Evolutionary conservation across 1,140 invertebrate genomes (phyloP), one percentile per base, ranked within the genome.

Genomic region (Drosophila nigromelanica): DNA sequence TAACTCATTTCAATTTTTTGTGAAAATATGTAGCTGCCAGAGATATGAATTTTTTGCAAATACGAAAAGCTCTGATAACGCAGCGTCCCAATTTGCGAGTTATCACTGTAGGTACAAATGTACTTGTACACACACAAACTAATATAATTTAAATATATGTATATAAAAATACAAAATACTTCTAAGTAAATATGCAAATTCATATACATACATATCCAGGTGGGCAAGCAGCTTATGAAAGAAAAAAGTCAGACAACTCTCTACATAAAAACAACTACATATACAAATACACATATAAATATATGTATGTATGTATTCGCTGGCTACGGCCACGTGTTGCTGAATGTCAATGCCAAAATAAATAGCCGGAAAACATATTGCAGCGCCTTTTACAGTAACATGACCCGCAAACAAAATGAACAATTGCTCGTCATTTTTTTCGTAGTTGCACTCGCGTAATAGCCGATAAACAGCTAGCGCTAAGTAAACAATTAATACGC

Each of bases 311-410:
- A 12, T 40, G 27, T 30, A 21, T 47, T 30, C 8, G 14, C 5
- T 24, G 8, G 21, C n/a, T 11, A 11, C 5, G 11, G 10, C 37
- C 21, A 47, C 14, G 27, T 45, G 40, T 67, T 51, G 63, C 7
- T 48, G 24, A 67, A 67, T 59, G 45, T 59, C 63, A 58, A 48
- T 39, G 62, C 40, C 63, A n/a, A 58, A 15, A 15, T 21, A 35
- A 45, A 50, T 33, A n/a, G 40, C 42, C 40, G 56, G 27, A 21
- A 24, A 10, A 21, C n/a, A 43, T 27, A 42, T 33, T 45, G 18
- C 33, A 39, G 15, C 18, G 27, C 14, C 2, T 3, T 55, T 47
- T 24, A 15, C n/a, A 24, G 35, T 56, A 40, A 58, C 5, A 3
- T 5, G 21, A 35, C 11, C n/a, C 15, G 33, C 42, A 24, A 30